Base-by-base conservation (phyloP, 2,113 vertebrate species). In the Scartelaos histophorus region DNA sequence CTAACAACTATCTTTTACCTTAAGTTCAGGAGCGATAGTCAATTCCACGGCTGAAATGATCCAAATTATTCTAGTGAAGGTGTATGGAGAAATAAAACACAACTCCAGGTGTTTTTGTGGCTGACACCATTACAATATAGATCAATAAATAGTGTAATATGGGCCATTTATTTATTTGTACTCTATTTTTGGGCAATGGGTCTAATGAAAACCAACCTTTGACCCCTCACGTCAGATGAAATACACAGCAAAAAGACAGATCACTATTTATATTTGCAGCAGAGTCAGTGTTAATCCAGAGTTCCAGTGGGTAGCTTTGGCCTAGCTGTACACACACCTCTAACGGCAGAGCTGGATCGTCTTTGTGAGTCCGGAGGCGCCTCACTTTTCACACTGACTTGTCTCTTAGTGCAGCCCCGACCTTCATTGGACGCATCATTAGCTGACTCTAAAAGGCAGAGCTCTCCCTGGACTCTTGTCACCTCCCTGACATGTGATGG, bases 341-440 rank as follows among this genome's bases (percentile, higher is more conserved):
- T 64, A 64, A 64, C 43, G 61, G 19, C 64, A 46, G 19, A 47
- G 38, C 65, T 13, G 15, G 43, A 46, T 47, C 24, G 38, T 15
- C 21, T 66, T 66, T 38, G 9, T 47, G 38, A 24, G 6, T 13
- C 71, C 54, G 22, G 17, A 34, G 71, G 62, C 51, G 9, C 24
- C 22, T 5, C 67, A 43, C 69, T 72, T 61, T 34, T 70, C 67
- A 70, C 35, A 57, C 17, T 13, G 49, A 65, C 47, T 56, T 29
- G 56, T 24, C 47, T 65, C 29, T 69, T 21, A 65, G 25, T 29
- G 58, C 46, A n/a, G 21, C 35, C 70, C 65, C 64, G 3, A 45
- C 68, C 74, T 34, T 38, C 70, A 73, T 16, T 61, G 13, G 57
- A 69, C 16, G 66, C 56, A 68, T 82, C 80, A 74, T 78, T 69